Evolutionary conservation across 37 sponge, comb jelly and placozoan genomes (phyloP).

Genomic region (Halisarca cf. caerulea): DNA sequence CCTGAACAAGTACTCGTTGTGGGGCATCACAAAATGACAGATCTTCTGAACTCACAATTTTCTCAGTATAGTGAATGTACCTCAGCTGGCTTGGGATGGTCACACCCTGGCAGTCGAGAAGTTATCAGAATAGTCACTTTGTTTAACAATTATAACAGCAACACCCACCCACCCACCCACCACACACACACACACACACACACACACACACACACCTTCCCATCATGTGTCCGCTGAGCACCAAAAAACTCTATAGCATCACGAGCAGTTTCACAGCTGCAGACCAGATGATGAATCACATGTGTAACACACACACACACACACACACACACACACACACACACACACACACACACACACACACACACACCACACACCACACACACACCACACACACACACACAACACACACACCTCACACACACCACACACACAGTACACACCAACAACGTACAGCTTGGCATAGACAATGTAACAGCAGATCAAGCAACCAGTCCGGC

Average conservation of each 20-base stretch:
- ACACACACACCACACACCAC: too few relatives aligned
- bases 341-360: not conserved
- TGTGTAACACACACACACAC: not conserved
- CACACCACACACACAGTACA: not conserved
- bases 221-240: slow-evolving; percentile 26
- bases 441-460: slow-evolving; percentile 32
- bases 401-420: too few relatives aligned
- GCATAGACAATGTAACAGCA: slow-evolving; percentile 40
- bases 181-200: not conserved
- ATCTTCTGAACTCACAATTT: not conserved
- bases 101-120: slow-evolving; percentile 22
- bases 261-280: slow-evolving; percentile 29
- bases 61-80: slow-evolving; percentile 37
- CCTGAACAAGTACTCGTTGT: slow-evolving; percentile 6
- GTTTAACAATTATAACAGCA: not conserved
- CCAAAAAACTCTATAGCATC: slow-evolving; percentile 45
- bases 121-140: not conserved
- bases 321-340: not conserved
- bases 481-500: slow-evolving; percentile 53
- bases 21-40: not conserved
- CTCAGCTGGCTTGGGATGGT: slow-evolving; percentile 47
- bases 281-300: too few relatives aligned
- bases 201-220: slow-evolving; percentile 20
- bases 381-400: too few relatives aligned
- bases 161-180: too few relatives aligned